phyloP scores from a whole-genome alignment of 2,113 vertebrate species.

The Syngnathoides biaculeatus region DNA sequence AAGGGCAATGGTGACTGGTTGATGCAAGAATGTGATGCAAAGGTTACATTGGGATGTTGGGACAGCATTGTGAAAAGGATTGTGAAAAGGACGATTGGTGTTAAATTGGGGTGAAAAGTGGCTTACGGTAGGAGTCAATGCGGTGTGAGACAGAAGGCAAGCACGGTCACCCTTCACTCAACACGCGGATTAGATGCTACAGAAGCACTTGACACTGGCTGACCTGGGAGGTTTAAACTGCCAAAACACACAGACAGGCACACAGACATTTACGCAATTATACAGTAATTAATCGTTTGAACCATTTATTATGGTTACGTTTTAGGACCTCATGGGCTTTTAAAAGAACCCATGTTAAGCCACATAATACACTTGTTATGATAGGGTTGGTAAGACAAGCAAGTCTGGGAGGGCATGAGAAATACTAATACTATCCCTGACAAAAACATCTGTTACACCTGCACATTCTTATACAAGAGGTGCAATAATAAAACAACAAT shows the following conservation, averaged over 20 bases:
- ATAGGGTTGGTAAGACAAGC: background rate
- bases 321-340: background rate
- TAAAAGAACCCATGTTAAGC: background rate
- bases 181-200: slow-evolving; percentile 66
- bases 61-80: slow-evolving; percentile 56
- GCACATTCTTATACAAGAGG: background rate
- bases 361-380: background rate
- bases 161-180: slow-evolving; percentile 66
- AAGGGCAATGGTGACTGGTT: background rate
- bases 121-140: slow-evolving; percentile 52
- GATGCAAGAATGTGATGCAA: slow-evolving; percentile 8
- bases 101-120: slow-evolving; percentile 72
- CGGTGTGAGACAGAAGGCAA: slow-evolving; percentile 38
- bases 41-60: slow-evolving; percentile 29
- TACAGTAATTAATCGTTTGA: no score
- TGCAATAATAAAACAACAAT: background rate
- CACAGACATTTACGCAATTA: background rate
- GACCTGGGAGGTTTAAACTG: slow-evolving; percentile 50
- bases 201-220: slow-evolving; percentile 58
- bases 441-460: background rate
- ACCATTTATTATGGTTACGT: background rate
- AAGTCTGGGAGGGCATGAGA: background rate
- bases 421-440: background rate
- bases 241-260: slow-evolving; percentile 22
- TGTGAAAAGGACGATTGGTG: slow-evolving; percentile 65